Base-by-base conservation (phyloP, 2,797 vertebrate species). In the Cyclura pinguis region DNA sequence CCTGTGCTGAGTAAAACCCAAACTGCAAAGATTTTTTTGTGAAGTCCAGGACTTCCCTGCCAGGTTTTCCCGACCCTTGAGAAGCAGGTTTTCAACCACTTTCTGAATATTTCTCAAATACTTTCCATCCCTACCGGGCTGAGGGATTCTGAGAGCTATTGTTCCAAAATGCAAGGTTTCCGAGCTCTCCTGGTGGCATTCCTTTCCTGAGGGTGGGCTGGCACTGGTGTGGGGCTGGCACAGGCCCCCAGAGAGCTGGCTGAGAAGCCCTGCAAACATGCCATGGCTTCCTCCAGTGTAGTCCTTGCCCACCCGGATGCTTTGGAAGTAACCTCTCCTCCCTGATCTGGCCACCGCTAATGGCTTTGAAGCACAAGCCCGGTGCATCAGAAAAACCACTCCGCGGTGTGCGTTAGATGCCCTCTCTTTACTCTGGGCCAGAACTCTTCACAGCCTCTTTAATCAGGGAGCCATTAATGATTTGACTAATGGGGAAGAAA, bases 381-480 rank as follows among this genome's bases (percentile, higher is more conserved):
- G 35, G 35, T 24, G 3, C 55, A 14, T 35, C 55, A 9, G 84
- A 1, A 55, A 29, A 47, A 52, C 50, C 13, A 14, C 14, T 2
- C 0, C 24, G 42, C 9, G 1, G 42, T 16, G 29, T 8, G 2
- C 27, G 22, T 29, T 1, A 6, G 27, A 13, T 35, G 80, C 72
- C 86, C 80, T 69, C 80, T 69, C 32, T 57, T 67, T 42, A 29
- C 80, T 0, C n/a, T 57, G 85, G 85, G 89, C 80, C 72, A 87
- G 42, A 42, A 18, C 57, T 29, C 73, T 52, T 42, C 18, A 20
- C 18, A 2, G 80, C 85, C 72, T 57, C 85, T 77, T 59, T 47
- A 55, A 78, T 87, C 57, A 77, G 80, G 35, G 74, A 85, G 38
- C 85, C 80, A 78, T 91, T 91, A 91, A 57, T n/a, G 2, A 16